Conservation (phyloP, 2,797 vertebrate genomes). For the Dicrostonyx torquatus region DNA sequence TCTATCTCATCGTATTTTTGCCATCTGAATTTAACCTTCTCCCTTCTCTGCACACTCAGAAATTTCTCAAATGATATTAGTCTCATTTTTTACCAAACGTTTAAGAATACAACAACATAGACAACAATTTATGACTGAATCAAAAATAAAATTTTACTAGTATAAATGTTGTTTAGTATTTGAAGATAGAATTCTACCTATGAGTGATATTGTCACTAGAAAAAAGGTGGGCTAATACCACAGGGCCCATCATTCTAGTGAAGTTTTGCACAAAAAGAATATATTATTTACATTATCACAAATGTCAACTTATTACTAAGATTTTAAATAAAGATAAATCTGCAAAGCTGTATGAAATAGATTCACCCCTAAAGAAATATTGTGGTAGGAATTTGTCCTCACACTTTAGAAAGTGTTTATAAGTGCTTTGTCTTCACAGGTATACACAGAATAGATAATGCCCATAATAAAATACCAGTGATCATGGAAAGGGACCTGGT, state of each 20-base stretch:
- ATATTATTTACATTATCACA: not conserved
- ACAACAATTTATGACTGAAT: not conserved
- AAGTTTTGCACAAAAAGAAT: not conserved
- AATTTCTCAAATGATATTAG: not conserved
- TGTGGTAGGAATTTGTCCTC: not conserved
- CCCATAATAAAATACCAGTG: not conserved
- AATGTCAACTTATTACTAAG: not conserved
- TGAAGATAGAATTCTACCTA: not conserved
- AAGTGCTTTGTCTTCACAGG: not conserved
- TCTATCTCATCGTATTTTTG: not conserved
- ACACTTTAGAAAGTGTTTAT: not conserved
- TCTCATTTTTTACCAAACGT: slow-evolving; percentile 10
- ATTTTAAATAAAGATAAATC: slow-evolving; percentile 4
- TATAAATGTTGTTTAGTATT: not conserved
- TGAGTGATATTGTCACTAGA: not conserved
- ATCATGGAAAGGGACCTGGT: not conserved
- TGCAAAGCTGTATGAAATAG: not conserved
- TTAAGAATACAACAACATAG: slow-evolving; percentile 8
- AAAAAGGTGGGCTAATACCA: not conserved
- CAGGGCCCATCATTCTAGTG: not conserved
- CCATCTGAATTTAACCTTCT: not conserved
- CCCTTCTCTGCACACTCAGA: not conserved
- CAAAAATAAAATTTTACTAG: not conserved
- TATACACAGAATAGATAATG: not conserved
- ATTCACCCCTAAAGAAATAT: not conserved